These are phyloP conservation scores for Microctonus hyperodae DNA, from an alignment of 2,888 invertebrate genomes.

Conservation along the genomic window DNA sequence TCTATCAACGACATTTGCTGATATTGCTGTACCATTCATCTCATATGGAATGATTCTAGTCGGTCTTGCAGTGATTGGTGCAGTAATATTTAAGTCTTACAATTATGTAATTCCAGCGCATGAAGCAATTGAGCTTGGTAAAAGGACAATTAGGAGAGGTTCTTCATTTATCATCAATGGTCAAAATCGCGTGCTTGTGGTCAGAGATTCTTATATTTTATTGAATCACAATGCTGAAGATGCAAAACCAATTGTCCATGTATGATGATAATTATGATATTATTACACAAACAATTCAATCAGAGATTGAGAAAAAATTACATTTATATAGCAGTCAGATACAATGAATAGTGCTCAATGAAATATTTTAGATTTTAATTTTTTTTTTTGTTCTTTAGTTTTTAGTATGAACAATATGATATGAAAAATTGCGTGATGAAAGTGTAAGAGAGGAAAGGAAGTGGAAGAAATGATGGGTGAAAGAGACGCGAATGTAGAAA, in stretches of 20 bases:
- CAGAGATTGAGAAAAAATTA: neutral
- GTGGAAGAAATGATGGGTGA: neutral
- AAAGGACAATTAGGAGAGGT: conserved; percentile 74
- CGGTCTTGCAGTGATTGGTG: conserved; percentile 72
- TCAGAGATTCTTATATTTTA: conserved; percentile 68
- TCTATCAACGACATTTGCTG: conserved; percentile 79
- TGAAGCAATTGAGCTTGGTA: conserved; percentile 80
- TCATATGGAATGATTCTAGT: conserved; percentile 77
- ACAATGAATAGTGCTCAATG: conserved; percentile 4
- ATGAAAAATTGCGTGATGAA: neutral
- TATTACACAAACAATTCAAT: neutral
- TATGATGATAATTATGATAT: conserved; percentile 28
- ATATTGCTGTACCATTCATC: conserved; percentile 73
- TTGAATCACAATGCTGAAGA: conserved; percentile 55
- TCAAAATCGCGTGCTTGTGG: conserved; percentile 68
- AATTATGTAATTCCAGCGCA: conserved; percentile 76
- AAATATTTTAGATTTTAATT: neutral
- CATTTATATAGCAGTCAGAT: neutral
- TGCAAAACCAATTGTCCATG: conserved; percentile 32
- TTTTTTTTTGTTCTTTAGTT: neutral
- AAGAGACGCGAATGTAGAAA: conserved; percentile 17
- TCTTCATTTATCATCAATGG: conserved; percentile 69
- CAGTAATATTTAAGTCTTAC: conserved; percentile 77
- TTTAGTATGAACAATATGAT: neutral
- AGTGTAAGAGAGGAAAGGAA: neutral